Evolutionary conservation across 2,888 invertebrate species (phyloP), one percentile per base, ranked within the genome.

Genomic region (Eristalinus sepulchralis): DNA sequence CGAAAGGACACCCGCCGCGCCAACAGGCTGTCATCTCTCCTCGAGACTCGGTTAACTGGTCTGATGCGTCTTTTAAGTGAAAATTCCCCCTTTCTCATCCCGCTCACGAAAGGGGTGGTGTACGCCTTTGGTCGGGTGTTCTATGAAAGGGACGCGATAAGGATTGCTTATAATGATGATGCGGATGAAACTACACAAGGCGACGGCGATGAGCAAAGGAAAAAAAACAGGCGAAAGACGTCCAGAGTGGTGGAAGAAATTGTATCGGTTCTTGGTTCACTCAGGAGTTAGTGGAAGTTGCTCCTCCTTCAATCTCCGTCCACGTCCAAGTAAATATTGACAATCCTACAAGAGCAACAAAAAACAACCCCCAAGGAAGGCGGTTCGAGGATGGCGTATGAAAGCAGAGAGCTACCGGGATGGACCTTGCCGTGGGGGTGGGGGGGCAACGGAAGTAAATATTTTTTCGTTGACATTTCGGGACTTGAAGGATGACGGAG

Each of bases 101-200:
- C 5, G 27, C 27, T 27, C 67, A 55, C 24, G 64, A 83, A 86
- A 83, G 62, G 78, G 83, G 78, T 82, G 70, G 11, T 24, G 62
- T 10, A 9, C 53, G 31, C 17, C 31, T 24, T 33, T n/a, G 17
- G 20, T 34, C 17, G 66, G 55, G 72, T 77, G 78, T 75, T 73
- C 31, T 70, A 71, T 75, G 75, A 59, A 86, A 86, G 73, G 68
- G 73, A 83, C 83, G 64, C 55, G 83, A 86, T 86, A 79, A 83
- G 83, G 83, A 70, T 66, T 75, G 22, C 86, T 83, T 70, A 82
- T 83, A 86, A 86, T 72, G 78, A 86, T 67, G 78, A 83, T 66
- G 83, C 66, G 67, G 66, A 73, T 53, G 64, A 79, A 59, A 60
- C 79, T 59, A 66, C 60, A 73, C 33, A 62, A 75, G 27, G 27